These are phyloP conservation scores for Elaphurus davidianus DNA, from an alignment of 2,113 vertebrate genomes.

Conservation along the genomic window DNA sequence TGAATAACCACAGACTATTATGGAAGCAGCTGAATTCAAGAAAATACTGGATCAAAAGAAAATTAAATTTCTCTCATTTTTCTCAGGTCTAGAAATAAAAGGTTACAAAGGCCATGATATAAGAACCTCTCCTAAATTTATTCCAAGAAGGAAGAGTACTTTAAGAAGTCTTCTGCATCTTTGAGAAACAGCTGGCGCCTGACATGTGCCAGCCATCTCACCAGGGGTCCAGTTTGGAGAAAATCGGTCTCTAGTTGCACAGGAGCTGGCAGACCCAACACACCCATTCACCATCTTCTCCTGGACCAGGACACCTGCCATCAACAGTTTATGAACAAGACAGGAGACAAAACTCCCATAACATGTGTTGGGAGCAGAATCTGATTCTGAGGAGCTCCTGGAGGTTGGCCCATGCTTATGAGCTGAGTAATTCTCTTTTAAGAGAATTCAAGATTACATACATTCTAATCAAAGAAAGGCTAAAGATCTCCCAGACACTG, in stretches of 20 bases:
- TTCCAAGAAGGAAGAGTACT: neutral
- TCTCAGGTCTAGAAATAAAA: neutral
- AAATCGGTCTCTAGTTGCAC: neutral
- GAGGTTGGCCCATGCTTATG: neutral
- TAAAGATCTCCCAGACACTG: neutral
- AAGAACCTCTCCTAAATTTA: neutral
- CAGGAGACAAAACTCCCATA: neutral
- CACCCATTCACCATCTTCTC: neutral
- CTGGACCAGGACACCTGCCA: neutral
- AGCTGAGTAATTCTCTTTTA: conserved; percentile 21
- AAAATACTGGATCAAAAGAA: neutral
- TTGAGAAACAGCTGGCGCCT: neutral
- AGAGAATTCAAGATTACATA: conserved; percentile 22
- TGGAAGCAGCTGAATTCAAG: neutral
- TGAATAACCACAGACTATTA: neutral
- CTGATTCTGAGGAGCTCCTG: neutral
- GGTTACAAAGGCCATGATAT: neutral
- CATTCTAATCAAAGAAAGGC: conserved; percentile 29
- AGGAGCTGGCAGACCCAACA: neutral
- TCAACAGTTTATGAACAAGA: neutral
- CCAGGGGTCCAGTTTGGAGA: neutral
- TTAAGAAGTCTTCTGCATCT: neutral
- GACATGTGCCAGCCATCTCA: neutral
- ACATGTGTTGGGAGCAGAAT: neutral
- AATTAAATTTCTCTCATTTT: neutral